Percentiles rank a stretch among this genome's conserved stretches.
Conservation (phyloP, 2,888 invertebrate species). For the Apotomis betuletana region DNA sequence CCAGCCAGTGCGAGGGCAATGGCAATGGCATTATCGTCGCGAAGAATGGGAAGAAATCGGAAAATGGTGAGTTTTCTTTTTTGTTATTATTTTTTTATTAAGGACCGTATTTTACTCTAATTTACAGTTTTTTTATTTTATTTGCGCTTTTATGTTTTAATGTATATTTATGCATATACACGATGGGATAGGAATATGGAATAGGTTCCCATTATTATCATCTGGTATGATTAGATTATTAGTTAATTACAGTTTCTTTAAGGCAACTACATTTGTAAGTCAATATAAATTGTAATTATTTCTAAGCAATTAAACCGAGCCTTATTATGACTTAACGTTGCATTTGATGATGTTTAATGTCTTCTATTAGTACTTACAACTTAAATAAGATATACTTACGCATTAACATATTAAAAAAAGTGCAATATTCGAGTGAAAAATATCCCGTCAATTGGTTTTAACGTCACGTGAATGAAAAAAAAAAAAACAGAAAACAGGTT, state of each 20-base stretch:
- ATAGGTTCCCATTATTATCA: not conserved
- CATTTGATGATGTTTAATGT: too few relatives aligned
- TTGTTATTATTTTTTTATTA: slow-evolving; percentile 8
- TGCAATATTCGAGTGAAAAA: too few relatives aligned
- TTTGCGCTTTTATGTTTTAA: not conserved
- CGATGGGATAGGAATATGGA: too few relatives aligned
- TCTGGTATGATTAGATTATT: not conserved
- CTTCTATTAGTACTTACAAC: too few relatives aligned
- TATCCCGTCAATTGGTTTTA: too few relatives aligned
- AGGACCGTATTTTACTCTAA: not conserved
- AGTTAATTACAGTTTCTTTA: not conserved
- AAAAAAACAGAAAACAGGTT: too few relatives aligned
- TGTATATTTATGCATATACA: not conserved
- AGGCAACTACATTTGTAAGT: slow-evolving; percentile 1
- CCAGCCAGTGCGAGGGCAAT: slow-evolving; percentile 64
- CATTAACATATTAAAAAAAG: too few relatives aligned
- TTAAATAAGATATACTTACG: too few relatives aligned
- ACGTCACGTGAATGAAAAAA: too few relatives aligned
- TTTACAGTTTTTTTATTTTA: too few relatives aligned
- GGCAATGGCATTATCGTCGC: slow-evolving; percentile 65
- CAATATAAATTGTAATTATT: slow-evolving; percentile 14
- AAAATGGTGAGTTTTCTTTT: slow-evolving; percentile 62
- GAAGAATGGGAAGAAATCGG: slow-evolving; percentile 68
- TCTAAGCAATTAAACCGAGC: slow-evolving; percentile 7
- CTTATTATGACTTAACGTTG: not conserved